Percentiles rank a stretch among this genome's conserved stretches.
These are phyloP conservation scores for Tachystola acroxantha DNA, from an alignment of 2,888 invertebrate species.

Conservation along the genomic window DNA sequence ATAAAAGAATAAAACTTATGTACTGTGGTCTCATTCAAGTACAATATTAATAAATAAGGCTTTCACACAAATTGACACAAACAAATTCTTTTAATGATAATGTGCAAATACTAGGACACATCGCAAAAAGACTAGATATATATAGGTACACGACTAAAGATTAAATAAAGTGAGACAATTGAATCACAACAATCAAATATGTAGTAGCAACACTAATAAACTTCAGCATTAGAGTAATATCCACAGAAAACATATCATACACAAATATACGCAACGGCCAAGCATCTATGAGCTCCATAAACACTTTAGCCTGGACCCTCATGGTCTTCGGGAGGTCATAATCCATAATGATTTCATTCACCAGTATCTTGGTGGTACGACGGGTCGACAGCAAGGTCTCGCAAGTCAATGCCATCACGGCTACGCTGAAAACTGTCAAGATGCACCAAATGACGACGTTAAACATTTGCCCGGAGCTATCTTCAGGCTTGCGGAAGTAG, in stretches of 20 bases:
- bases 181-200: conserved; percentile 57
- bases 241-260: conserved; percentile 54
- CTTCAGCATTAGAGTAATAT: conserved; percentile 52
- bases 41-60: no score
- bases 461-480: conserved; percentile 24
- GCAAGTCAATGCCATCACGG: conserved; percentile 38
- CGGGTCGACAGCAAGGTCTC: conserved; percentile 37
- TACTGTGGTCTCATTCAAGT: no score
- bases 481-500: conserved; percentile 27
- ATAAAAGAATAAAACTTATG: no score
- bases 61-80: no score
- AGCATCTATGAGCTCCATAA: conserved; percentile 50
- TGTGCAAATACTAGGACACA: no score
- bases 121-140: no score
- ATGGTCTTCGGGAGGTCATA: conserved; percentile 44
- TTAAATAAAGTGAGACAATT: conserved; percentile 52
- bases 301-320: conserved; percentile 51
- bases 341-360: conserved; percentile 53
- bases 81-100: no score
- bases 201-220: conserved; percentile 57
- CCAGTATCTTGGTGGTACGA: conserved; percentile 36
- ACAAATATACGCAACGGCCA: conserved; percentile 43
- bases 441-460: conserved; percentile 37
- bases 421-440: conserved; percentile 32
- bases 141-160: no score